phyloP scores from a whole-genome alignment of 2,797 vertebrate genomes.

The Yasuhikotakia modesta region DNA sequence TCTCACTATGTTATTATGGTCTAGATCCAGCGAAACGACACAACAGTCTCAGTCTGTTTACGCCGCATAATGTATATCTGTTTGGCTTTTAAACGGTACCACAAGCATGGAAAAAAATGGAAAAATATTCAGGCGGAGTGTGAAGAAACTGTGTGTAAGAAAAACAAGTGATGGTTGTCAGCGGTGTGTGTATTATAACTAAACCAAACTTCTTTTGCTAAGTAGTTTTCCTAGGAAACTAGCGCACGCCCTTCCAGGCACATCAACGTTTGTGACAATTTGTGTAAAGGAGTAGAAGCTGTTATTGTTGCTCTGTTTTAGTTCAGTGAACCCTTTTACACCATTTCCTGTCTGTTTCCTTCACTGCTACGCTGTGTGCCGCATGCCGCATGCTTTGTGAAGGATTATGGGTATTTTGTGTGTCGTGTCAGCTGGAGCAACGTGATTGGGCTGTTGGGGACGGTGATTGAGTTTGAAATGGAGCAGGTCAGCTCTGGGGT shows the following conservation, averaged over 20 bases:
- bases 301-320: constrained; percentile 71
- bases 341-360: constrained; percentile 62
- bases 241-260: constrained; percentile 54
- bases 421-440: not conserved
- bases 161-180: constrained; percentile 62
- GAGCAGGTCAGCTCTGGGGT: constrained; percentile 69
- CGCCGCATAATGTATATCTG: constrained; percentile 13
- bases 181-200: constrained; percentile 54
- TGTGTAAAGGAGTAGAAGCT: constrained; percentile 68
- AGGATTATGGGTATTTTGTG: constrained; percentile 24
- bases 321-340: constrained; percentile 56
- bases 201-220: constrained; percentile 64
- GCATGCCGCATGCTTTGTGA: constrained; percentile 58
- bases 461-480: constrained; percentile 76
- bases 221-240: constrained; percentile 51
- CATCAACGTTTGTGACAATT: constrained; percentile 37
- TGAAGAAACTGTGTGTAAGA: constrained; percentile 66
- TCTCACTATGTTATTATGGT: not conserved
- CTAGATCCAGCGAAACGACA: not conserved
- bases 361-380: constrained; percentile 31
- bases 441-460: constrained; percentile 61
- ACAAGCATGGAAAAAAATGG: constrained; percentile 40
- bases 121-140: constrained; percentile 51
- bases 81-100: constrained; percentile 44
- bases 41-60: constrained; percentile 33